These are phyloP conservation scores for Sarcophaga caerulescens DNA, from an alignment of 2,888 invertebrate species.

Conservation along the genomic window DNA sequence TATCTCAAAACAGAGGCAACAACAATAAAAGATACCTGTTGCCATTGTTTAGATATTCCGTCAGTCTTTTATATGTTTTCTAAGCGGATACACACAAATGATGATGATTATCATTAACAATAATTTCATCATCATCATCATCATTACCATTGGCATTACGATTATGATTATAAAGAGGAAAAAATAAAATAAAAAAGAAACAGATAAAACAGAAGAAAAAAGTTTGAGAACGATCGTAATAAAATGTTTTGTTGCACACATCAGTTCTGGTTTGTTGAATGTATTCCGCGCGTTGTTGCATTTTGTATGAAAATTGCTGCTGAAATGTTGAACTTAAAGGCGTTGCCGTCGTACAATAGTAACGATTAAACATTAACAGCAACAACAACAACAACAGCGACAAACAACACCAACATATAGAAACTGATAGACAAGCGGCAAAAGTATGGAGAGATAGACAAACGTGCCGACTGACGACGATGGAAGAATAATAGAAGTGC, in stretches of 20 bases:
- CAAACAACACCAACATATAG: not conserved
- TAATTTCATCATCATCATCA: conserved; percentile 26
- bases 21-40: conserved; percentile 51
- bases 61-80: conserved; percentile 51
- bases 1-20: conserved; percentile 1
- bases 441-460: not conserved
- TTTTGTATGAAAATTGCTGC: conserved; percentile 54
- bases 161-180: conserved; percentile 21
- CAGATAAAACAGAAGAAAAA: conserved; percentile 36
- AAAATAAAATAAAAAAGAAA: not conserved
- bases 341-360: conserved; percentile 51
- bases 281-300: conserved; percentile 44
- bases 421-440: not conserved
- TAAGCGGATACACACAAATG: conserved; percentile 41
- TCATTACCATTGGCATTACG: conserved; percentile 22
- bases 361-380: conserved; percentile 48
- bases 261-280: conserved; percentile 68
- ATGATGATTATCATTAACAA: not conserved
- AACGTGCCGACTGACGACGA: conserved; percentile 9
- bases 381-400: conserved; percentile 22
- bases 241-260: conserved; percentile 65
- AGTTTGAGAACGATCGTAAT: conserved; percentile 55
- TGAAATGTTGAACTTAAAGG: conserved; percentile 60
- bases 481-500: conserved; percentile 32
- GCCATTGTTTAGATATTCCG: conserved; percentile 50